A percentile compares a stretch with the other conserved stretches of the same genome.
These are phyloP conservation scores for Penaeus indicus DNA, from an alignment of 1,140 invertebrate genomes.

Conservation along the genomic window DNA sequence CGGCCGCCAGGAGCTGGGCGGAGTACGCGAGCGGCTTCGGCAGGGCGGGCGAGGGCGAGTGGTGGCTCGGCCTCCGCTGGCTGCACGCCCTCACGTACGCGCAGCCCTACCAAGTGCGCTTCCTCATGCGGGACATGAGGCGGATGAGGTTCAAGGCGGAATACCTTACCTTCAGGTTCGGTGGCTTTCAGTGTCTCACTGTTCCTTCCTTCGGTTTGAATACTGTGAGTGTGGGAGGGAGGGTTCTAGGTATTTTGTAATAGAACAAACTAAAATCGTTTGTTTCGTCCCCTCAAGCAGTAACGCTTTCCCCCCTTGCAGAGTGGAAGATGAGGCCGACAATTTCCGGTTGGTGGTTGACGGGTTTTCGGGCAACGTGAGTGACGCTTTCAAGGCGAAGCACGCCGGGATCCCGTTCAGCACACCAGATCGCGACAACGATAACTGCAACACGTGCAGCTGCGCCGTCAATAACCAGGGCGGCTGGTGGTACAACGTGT, in stretches of 20 bases:
- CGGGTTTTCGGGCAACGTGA: constrained; percentile 50
- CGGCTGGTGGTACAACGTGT: constrained; percentile 44
- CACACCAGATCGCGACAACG: constrained; percentile 33
- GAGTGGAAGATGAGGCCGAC: constrained; percentile 32
- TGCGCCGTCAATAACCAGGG: constrained; percentile 33
- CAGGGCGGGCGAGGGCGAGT: constrained; percentile 26
- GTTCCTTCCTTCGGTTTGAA: background rate
- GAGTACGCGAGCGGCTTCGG: constrained; percentile 37
- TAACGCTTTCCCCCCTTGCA: background rate
- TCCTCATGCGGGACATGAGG: constrained; percentile 5
- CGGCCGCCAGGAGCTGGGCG: constrained; percentile 17
- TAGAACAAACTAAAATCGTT: background rate
- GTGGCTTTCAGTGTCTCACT: background rate
- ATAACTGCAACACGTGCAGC: background rate
- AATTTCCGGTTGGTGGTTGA: constrained; percentile 12
- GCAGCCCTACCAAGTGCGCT: constrained; percentile 24
- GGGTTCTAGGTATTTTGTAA: background rate
- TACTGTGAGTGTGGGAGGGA: background rate
- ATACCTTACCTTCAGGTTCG: constrained; percentile 28
- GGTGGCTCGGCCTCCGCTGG: constrained; percentile 32
- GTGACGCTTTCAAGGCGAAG: constrained; percentile 33
- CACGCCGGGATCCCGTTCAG: constrained; percentile 41
- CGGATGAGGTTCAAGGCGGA: background rate
- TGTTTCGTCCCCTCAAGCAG: background rate
- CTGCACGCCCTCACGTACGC: constrained; percentile 38